These are phyloP conservation scores for Meliscaeva auricollis DNA, from an alignment of 2,888 invertebrate species.

Conservation along the genomic window DNA sequence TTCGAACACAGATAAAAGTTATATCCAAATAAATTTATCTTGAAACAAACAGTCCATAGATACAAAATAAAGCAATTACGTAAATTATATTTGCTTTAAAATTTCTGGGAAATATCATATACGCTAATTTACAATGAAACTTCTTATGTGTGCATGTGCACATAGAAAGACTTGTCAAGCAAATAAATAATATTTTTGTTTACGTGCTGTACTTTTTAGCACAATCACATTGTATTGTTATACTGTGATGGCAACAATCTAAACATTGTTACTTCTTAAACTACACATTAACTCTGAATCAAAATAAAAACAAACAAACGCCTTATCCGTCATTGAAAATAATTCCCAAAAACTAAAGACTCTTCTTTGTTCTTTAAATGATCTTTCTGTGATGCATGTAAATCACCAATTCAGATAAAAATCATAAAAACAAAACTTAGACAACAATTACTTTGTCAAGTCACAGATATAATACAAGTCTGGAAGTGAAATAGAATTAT, in stretches of 20 bases:
- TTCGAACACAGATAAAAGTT: too few relatives aligned
- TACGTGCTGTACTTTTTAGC: not conserved
- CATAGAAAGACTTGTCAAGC: not conserved
- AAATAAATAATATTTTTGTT: not conserved
- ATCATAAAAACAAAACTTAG: conserved; percentile 18
- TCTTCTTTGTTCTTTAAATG: conserved; percentile 18
- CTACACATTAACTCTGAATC: not conserved
- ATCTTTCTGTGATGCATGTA: conserved; percentile 3
- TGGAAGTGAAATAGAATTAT: not conserved
- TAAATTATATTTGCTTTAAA: not conserved
- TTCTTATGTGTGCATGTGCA: not conserved
- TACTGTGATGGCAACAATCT: not conserved
- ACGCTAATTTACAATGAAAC: conserved; percentile 1
- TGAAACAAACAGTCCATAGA: too few relatives aligned
- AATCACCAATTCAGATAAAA: conserved; percentile 27
- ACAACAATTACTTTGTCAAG: conserved; percentile 26
- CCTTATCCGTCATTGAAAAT: conserved; percentile 27
- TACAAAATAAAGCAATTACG: not conserved
- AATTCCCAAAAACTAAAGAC: conserved; percentile 23
- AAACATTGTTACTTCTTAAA: conserved; percentile 3
- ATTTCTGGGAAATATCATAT: not conserved
- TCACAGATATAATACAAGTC: not conserved
- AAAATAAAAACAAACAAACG: not conserved
- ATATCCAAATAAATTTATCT: too few relatives aligned
- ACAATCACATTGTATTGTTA: conserved; percentile 14